A percentile compares a stretch with the other conserved stretches of the same genome.
phyloP scores from a whole-genome alignment of 2,797 vertebrate genomes.

The Hippopotamyrus pictus region DNA sequence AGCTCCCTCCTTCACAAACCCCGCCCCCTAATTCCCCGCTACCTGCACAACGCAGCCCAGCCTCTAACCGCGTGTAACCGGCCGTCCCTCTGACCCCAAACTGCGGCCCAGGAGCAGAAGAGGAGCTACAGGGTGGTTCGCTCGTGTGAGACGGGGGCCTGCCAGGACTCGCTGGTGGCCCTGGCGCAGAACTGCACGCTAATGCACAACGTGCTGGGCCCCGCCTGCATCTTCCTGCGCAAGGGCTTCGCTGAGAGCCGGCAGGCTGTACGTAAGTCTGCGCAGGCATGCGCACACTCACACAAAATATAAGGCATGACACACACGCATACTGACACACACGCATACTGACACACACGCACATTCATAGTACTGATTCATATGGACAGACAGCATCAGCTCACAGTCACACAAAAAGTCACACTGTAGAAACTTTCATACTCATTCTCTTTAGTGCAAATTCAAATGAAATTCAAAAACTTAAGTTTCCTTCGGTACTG shows the following conservation, averaged over 20 bases:
- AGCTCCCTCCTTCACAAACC: not conserved
- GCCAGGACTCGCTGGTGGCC: conserved; percentile 80
- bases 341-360: not conserved
- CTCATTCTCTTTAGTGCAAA: not conserved
- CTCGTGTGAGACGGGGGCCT: conserved; percentile 78
- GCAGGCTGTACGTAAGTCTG: conserved; percentile 98
- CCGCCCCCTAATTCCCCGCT: not conserved
- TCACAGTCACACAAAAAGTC: not conserved
- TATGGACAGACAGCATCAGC: not conserved
- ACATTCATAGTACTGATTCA: not conserved
- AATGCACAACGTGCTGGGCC: conserved; percentile 96
- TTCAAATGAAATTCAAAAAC: not conserved
- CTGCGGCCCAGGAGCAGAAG: conserved; percentile 83
- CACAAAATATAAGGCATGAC: not conserved
- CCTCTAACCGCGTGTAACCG: conserved; percentile 17
- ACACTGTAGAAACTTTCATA: not conserved
- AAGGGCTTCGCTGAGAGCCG: conserved; percentile 97
- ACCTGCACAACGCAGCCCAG: conserved; percentile 33
- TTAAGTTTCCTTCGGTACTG: not conserved
- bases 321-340: not conserved
- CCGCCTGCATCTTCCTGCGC: conserved; percentile 97
- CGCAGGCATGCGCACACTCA: conserved; percentile 9
- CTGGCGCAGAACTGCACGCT: conserved; percentile 88
- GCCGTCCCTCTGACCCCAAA: conserved; percentile 24
- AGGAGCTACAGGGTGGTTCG: conserved; percentile 85